Evolutionary conservation across 2,888 invertebrate genomes (phyloP).

Genomic region (Perdita meconis): DNA sequence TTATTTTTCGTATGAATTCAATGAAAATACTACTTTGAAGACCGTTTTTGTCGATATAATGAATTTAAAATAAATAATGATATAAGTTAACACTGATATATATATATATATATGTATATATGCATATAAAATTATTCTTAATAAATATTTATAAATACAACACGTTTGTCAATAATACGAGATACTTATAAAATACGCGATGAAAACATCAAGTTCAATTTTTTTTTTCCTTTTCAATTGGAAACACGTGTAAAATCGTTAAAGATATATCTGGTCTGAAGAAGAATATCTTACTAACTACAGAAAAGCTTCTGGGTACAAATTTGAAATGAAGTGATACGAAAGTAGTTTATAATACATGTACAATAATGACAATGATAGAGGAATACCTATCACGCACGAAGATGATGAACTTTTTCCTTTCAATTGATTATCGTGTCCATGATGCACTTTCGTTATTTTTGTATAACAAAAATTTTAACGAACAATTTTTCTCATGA

Average conservation of each 20-base stretch:
- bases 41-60: neutral
- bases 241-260: slow-evolving; percentile 5
- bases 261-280: neutral
- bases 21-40: slow-evolving; percentile 35
- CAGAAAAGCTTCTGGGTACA: slow-evolving; percentile 61
- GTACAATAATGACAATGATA: slow-evolving; percentile 51
- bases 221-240: slow-evolving; percentile 17
- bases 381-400: slow-evolving; percentile 33
- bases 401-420: slow-evolving; percentile 38
- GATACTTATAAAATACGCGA: slow-evolving; percentile 14
- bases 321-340: slow-evolving; percentile 53
- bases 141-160: slow-evolving; percentile 35
- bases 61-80: slow-evolving; percentile 11
- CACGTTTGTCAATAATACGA: neutral
- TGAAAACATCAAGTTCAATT: slow-evolving; percentile 1
- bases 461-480: slow-evolving; percentile 44
- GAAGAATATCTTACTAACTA: slow-evolving; percentile 18
- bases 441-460: slow-evolving; percentile 39
- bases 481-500: slow-evolving; percentile 45
- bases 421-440: slow-evolving; percentile 31
- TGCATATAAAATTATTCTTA: slow-evolving; percentile 5
- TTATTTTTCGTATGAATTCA: neutral
- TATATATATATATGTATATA: neutral
- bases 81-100: no score
- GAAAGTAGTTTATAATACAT: slow-evolving; percentile 56